Conservation (phyloP, 2,113 vertebrate genomes). For the Miniopterus natalensis region DNA sequence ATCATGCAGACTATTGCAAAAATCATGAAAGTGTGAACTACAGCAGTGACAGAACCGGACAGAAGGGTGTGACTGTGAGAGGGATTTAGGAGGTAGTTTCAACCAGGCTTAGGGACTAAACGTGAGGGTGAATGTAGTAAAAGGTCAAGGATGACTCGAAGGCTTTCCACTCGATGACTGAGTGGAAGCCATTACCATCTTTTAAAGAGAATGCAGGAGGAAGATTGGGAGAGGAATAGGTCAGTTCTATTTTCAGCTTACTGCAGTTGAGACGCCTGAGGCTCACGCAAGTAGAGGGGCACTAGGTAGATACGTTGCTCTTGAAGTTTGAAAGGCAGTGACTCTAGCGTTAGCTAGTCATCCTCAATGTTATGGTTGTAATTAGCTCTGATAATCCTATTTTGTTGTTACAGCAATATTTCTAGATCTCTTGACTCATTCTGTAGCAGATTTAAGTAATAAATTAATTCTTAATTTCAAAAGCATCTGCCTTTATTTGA, state of each 20-base stretch:
- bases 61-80: neutral
- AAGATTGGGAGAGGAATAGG: neutral
- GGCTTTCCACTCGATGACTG: neutral
- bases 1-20: neutral
- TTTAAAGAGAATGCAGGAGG: neutral
- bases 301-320: neutral
- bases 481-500: slow-evolving; percentile 4
- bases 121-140: neutral
- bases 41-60: neutral
- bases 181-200: neutral
- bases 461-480: neutral
- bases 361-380: neutral
- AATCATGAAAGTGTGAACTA: neutral
- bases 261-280: neutral
- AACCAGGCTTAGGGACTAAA: neutral
- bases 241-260: neutral
- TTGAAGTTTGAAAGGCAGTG: neutral
- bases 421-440: neutral
- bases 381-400: neutral
- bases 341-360: fast-evolving
- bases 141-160: neutral
- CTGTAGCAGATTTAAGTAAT: neutral
- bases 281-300: neutral
- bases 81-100: neutral
- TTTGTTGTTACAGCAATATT: neutral